Evolutionary conservation across 2,113 vertebrate genomes (phyloP), one percentile per base, ranked within the genome.

Genomic region (Atherinomorus stipes): DNA sequence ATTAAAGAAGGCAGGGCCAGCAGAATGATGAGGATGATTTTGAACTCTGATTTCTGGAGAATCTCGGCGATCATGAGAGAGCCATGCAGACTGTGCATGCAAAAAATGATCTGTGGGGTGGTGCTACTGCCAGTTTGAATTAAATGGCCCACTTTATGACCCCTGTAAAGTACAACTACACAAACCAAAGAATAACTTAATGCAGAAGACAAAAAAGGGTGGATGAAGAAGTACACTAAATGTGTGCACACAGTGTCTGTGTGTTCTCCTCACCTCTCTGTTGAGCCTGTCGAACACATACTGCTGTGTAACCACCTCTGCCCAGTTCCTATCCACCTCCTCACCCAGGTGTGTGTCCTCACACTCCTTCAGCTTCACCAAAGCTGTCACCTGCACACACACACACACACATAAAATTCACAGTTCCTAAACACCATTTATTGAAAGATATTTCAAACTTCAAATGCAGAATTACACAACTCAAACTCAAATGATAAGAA

Each of bases 271-370:
- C 76, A 98, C 98, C 96, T 99, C 97, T 18, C 94, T 94, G 66
- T 93, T 94, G 37, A 98, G 95, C 71, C 98, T 94, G 90, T 98
- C 95, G 34, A 99, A 99, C 66, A 99, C 92, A 70, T 96, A 98
- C 88, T 99, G 96, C 91, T 99, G 96, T 0, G 97, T 98, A 61
- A 96, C 92, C 45, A 99, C 96, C 89, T 99, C 97, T 0, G 93
- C 93, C 97, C 98, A 99, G 93, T 98, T 99, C 83, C 98, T 95
- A 86, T 98, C 95, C 60, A 99, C 97, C 89, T 99, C 98, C 84
- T 99, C 97, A 16, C 97, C 97, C 1, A 99, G 96, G 81, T 99
- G 96, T 1, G 96, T 97, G 76, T 99, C 98, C 88, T 99, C 97
- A 38, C 96, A 98, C 88, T 98, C 96, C 87, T 99, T 99, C 77